These are phyloP conservation scores for Ptyas mucosa DNA, from an alignment of 2,113 vertebrate species.

Conservation along the genomic window DNA sequence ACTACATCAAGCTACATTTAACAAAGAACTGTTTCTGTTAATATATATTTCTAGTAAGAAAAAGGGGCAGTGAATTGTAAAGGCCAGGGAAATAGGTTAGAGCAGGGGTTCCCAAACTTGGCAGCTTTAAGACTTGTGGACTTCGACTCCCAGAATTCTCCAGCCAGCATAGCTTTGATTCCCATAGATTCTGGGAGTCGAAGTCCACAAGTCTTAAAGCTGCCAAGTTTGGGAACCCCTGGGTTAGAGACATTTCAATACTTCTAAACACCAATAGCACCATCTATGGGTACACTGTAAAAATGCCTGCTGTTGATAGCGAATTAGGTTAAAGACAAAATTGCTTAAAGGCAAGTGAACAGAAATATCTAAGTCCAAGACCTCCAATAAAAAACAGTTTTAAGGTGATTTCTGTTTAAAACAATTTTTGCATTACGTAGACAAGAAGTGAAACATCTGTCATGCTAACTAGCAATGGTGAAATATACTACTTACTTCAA, in stretches of 20 bases:
- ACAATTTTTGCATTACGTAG: not conserved
- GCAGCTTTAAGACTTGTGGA: too few species aligned
- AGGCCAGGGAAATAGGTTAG: not conserved
- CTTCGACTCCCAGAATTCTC: too few species aligned
- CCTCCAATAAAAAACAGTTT: not conserved
- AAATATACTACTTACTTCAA: slow-evolving; percentile 82
- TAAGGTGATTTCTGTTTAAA: not conserved
- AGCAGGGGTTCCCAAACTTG: too few species aligned
- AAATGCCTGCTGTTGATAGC: not conserved
- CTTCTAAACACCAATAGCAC: slow-evolving; percentile 52
- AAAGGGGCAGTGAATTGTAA: not conserved
- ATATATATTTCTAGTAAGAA: not conserved
- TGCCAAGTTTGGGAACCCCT: too few species aligned
- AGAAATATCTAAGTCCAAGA: not conserved
- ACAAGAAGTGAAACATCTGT: slow-evolving; percentile 4
- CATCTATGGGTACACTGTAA: slow-evolving; percentile 55
- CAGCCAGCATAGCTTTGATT: too few species aligned
- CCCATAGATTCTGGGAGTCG: too few species aligned
- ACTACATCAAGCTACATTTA: not conserved
- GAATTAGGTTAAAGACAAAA: not conserved
- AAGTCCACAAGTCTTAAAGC: too few species aligned
- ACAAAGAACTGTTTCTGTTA: slow-evolving; percentile 2
- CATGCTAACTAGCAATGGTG: slow-evolving; percentile 14
- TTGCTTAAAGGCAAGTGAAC: not conserved
- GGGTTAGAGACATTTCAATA: not conserved